Conservation (phyloP, 2,888 invertebrate genomes). For the Molorchus minor region DNA sequence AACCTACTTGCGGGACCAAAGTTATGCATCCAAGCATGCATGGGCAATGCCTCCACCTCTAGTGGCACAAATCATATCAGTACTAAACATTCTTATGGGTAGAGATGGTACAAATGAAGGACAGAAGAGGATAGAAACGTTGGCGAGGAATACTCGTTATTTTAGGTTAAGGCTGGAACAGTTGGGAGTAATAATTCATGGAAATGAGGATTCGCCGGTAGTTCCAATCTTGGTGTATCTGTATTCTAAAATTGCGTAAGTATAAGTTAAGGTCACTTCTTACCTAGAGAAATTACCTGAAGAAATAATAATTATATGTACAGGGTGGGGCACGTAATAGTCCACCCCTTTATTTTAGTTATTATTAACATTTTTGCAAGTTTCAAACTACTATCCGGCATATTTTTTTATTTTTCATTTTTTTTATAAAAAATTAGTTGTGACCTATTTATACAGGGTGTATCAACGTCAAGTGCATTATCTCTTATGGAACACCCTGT, state of each 20-base stretch:
- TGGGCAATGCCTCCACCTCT: slow-evolving; percentile 89
- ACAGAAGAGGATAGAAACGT: slow-evolving; percentile 71
- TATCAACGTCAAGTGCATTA: too few relatives aligned
- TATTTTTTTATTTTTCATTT: too few relatives aligned
- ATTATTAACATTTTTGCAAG: too few relatives aligned
- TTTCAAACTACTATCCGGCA: too few relatives aligned
- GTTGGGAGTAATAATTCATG: slow-evolving; percentile 92
- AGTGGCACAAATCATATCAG: slow-evolving; percentile 88
- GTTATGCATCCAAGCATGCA: slow-evolving; percentile 89
- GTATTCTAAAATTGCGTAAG: slow-evolving; percentile 93
- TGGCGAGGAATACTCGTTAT: slow-evolving; percentile 84
- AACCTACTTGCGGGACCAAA: slow-evolving; percentile 76
- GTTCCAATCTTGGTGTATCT: slow-evolving; percentile 95
- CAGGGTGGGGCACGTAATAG: too few relatives aligned
- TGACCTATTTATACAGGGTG: too few relatives aligned
- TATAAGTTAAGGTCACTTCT: slow-evolving; percentile 35
- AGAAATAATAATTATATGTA: background rate
- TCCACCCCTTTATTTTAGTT: too few relatives aligned
- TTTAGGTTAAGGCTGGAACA: slow-evolving; percentile 81
- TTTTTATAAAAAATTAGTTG: too few relatives aligned
- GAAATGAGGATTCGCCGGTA: slow-evolving; percentile 94
- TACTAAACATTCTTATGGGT: slow-evolving; percentile 89
- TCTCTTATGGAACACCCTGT: too few relatives aligned
- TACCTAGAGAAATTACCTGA: background rate
- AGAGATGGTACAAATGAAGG: slow-evolving; percentile 79